Base-by-base conservation (phyloP, 2,888 invertebrate species). In the Euzetes globulus region DNA sequence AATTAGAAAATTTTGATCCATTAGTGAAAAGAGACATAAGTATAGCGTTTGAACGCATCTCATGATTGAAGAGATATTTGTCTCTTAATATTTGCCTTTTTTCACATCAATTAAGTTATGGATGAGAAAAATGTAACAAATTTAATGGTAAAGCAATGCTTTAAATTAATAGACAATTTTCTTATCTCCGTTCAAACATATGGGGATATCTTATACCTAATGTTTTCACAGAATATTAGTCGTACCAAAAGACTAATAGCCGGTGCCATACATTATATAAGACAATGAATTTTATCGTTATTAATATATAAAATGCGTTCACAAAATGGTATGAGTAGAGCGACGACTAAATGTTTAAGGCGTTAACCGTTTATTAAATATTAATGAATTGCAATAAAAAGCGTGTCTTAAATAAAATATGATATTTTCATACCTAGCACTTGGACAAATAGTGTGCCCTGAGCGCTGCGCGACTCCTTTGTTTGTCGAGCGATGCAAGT, bases 401-500 rank as follows among this genome's bases (percentile, higher is more conserved):
- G 60, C 19, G 17, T 17, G 3, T 63, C 29, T 45, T 63, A 29
- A 73, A 73, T 63, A 73, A 60, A 27, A 77, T 72, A 27, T 52
- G 37, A 9, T 17, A 19, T 25, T 2, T 80, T 80, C 80, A 79
- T 77, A 83, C 83, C 83, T 29, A 82, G 78, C 19, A 84, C 82
- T 45, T 77, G 79, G 33, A 84, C 80, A 74, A 78, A 79, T 33
- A 83, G 79, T 70, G 78, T 79, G n/a, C 80, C 78, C 33, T 80
- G 78, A 77, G 80, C 81, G 71, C 81, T 79, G 5, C 81, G 80
- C 70, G 81, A 79, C 5, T 81, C 82, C 27, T 80, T 80, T 7
- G 79, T 76, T 76, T 82, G 81, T 27, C 78, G 78, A 3, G 82
- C 83, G 0, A 80, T 79, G 77, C 84, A 84, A 15, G 80, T 81